Conservation (phyloP, 2,888 invertebrate genomes). For the Ditula angustiorana region DNA sequence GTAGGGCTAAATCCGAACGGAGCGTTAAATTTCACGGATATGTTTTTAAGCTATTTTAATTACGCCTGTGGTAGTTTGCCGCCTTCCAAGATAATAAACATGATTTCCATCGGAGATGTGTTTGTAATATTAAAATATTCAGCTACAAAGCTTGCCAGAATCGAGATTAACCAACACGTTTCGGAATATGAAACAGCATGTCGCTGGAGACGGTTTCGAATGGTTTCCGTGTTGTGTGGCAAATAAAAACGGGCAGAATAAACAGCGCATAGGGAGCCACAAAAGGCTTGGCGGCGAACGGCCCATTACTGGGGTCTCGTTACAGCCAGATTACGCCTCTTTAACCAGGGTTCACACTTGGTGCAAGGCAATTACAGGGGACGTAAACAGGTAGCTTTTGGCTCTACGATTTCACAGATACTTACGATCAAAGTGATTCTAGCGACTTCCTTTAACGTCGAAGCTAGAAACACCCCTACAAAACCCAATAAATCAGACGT, state of each 20-base stretch:
- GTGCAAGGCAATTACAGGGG: neutral
- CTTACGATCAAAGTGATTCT: too few relatives aligned
- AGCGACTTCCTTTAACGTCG: too few relatives aligned
- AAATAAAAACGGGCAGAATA: conserved; percentile 28
- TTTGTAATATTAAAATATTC: neutral
- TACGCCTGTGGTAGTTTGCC: too few relatives aligned
- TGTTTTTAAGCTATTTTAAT: too few relatives aligned
- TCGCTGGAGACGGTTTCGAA: neutral
- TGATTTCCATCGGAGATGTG: neutral
- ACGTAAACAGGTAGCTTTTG: neutral
- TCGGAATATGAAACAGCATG: conserved; percentile 18
- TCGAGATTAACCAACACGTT: conserved; percentile 16
- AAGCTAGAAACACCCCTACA: too few relatives aligned
- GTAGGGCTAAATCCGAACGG: too few relatives aligned
- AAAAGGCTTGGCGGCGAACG: conserved; percentile 39
- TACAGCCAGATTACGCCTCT: conserved; percentile 44
- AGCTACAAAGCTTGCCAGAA: neutral
- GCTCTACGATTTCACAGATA: too few relatives aligned
- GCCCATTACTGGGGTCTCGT: conserved; percentile 41
- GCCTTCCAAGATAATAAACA: too few relatives aligned
- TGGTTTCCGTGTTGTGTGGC: conserved; percentile 13
- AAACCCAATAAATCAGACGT: too few relatives aligned
- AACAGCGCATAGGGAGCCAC: conserved; percentile 35
- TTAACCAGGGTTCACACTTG: conserved; percentile 32
- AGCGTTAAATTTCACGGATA: too few relatives aligned